Evolutionary conservation across 2,113 vertebrate genomes (phyloP).

Genomic region (Catharus fuscescens): DNA sequence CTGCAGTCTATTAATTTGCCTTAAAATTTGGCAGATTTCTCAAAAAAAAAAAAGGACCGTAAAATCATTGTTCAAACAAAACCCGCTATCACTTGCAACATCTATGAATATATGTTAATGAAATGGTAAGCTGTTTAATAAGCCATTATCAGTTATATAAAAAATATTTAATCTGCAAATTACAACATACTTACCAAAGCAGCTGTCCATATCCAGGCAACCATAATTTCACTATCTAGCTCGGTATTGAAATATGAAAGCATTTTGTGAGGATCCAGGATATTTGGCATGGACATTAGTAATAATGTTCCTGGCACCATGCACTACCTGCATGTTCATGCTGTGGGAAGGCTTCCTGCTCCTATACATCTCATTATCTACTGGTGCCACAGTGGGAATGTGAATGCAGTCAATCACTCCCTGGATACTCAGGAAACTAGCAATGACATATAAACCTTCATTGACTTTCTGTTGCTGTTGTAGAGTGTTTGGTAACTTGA

Average conservation of each 20-base stretch:
- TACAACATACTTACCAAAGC: conserved; percentile 23
- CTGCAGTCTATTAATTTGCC: neutral
- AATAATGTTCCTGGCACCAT: conserved; percentile 28
- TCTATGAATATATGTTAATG: conserved; percentile 58
- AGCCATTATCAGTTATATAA: conserved; percentile 58
- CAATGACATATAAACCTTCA: conserved; percentile 53
- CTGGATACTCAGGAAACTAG: conserved; percentile 45
- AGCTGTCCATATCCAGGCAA: conserved; percentile 45
- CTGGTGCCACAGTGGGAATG: conserved; percentile 47
- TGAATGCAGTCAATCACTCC: conserved; percentile 57
- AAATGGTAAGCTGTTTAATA: conserved; percentile 51
- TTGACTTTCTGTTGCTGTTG: conserved; percentile 55
- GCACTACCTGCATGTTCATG: conserved; percentile 16
- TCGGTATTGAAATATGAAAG: conserved; percentile 17
- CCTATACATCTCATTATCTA: conserved; percentile 69
- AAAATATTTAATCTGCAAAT: conserved; percentile 51
- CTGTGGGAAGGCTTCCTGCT: conserved; percentile 45
- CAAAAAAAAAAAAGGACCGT: neutral
- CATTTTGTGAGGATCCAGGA: conserved; percentile 31
- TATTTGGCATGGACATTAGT: conserved; percentile 36
- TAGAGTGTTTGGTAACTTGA: conserved; percentile 59
- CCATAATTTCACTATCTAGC: conserved; percentile 1
- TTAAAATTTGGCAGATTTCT: conserved; percentile 27
- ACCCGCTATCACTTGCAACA: conserved; percentile 3
- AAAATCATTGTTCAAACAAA: conserved; percentile 24